Base-by-base conservation (phyloP, 2,888 invertebrate genomes). In the Drosophila nigricruria region DNA sequence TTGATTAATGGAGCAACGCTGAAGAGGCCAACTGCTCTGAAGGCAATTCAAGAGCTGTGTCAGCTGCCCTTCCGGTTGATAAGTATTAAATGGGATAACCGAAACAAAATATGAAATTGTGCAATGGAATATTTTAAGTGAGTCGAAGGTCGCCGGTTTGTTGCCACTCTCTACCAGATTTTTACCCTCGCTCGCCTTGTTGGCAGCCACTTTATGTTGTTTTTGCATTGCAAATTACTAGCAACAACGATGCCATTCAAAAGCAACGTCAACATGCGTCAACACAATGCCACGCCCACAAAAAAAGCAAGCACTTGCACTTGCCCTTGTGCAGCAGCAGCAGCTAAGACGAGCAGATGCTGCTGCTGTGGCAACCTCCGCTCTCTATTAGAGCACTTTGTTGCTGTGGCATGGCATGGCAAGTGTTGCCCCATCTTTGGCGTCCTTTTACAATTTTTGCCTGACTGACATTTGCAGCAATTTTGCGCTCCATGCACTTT, bases 211-310 rank as follows among this genome's bases (percentile, higher is more conserved):
- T 72, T 77, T 66, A 49, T 71, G 69, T 72, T 73, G 70, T 76
- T 87, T 84, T 89, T 87, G 89, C 88, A 87, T 80, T 86, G 89
- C 89, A 89, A 86, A 86, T 89, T 84, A 68, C 62, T 50, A 50
- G 52, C 68, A 66, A 56, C 70, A 80, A 73, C 60, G 65, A 60
- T 45, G 71, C 67, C 64, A 70, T 82, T 82, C 67, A 69, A 77
- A 70, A 64, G 70, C 88, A 78, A 70, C 77, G 63, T 77, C 73
- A 80, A 78, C 73, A 78, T 76, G 85, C 85, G 82, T 88, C 84
- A 72, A 77, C 81, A 74, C 63, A 68, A 54, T 57, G 65, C 66
- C 69, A 61, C 68, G 59, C 62, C 69, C 68, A 73, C 71, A 47
- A 16, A 38, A n/a, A 9, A 42, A 20, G n/a, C 63, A 65, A 56